phyloP scores from a whole-genome alignment of 2,888 invertebrate genomes.

The Sesamia inferens region DNA sequence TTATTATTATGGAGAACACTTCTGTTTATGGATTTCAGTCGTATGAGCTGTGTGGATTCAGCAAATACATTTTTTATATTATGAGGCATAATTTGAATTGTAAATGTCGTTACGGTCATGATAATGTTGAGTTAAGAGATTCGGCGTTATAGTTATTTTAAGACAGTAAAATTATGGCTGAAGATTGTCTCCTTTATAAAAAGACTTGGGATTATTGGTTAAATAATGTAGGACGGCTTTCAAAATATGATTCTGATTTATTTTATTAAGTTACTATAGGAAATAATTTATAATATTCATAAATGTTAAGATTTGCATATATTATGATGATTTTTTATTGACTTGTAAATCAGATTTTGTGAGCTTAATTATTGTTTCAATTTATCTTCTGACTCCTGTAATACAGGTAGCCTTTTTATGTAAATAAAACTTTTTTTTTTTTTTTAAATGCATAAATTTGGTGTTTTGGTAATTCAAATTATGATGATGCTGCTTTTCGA shows the following conservation, averaged over 20 bases:
- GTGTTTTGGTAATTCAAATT: neutral
- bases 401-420: no score
- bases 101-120: conserved; percentile 45
- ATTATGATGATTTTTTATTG: conserved; percentile 28
- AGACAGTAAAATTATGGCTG: conserved; percentile 18
- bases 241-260: conserved; percentile 28
- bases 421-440: neutral
- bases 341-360: neutral
- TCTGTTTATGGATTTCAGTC: conserved; percentile 42
- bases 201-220: conserved; percentile 23
- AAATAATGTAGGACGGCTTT: conserved; percentile 32
- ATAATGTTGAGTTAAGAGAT: conserved; percentile 38
- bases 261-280: conserved; percentile 5
- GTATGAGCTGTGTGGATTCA: conserved; percentile 29
- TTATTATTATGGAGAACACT: conserved; percentile 53
- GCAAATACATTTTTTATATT: conserved; percentile 40
- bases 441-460: neutral
- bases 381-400: neutral
- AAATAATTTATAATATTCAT: conserved; percentile 18
- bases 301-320: neutral
- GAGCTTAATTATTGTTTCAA: conserved; percentile 2
- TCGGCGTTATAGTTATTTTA: conserved; percentile 29
- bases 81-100: conserved; percentile 52
- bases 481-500: neutral
- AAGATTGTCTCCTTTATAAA: conserved; percentile 25